These are phyloP conservation scores for Drosophila parvula DNA, from an alignment of 1,140 invertebrate species.

Conservation along the genomic window DNA sequence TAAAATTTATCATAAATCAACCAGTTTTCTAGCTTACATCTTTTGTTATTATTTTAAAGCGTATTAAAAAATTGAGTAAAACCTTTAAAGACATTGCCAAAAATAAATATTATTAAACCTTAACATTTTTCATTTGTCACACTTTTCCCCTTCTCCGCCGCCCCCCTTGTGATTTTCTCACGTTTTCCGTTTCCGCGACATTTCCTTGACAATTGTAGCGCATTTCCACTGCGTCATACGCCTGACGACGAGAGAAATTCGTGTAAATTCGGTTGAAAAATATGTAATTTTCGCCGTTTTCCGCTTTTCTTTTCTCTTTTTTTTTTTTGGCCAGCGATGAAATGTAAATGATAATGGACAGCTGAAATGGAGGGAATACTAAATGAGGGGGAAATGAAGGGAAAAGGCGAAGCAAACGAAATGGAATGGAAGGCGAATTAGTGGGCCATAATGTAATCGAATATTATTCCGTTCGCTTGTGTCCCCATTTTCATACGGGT, in stretches of 20 bases:
- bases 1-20: no score
- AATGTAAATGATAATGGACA: slow-evolving; percentile 46
- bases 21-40: no score
- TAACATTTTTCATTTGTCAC: neutral
- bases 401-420: slow-evolving; percentile 3
- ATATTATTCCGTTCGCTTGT: slow-evolving; percentile 79
- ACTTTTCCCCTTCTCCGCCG: neutral
- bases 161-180: slow-evolving; percentile 6
- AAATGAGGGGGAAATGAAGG: slow-evolving; percentile 6
- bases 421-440: slow-evolving; percentile 18
- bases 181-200: slow-evolving; percentile 13
- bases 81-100: no score
- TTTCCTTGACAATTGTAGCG: slow-evolving; percentile 30
- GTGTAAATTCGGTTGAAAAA: slow-evolving; percentile 26
- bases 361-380: slow-evolving; percentile 27
- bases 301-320: neutral
- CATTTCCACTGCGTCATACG: slow-evolving; percentile 62
- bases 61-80: neutral
- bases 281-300: slow-evolving; percentile 21
- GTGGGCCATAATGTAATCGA: slow-evolving; percentile 72
- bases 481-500: slow-evolving; percentile 71
- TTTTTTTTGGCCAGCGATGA: slow-evolving; percentile 12
- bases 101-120: neutral
- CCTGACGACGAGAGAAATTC: slow-evolving; percentile 12
- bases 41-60: no score